Base-by-base conservation (phyloP, 2,113 vertebrate genomes). In the Strigops habroptila region DNA sequence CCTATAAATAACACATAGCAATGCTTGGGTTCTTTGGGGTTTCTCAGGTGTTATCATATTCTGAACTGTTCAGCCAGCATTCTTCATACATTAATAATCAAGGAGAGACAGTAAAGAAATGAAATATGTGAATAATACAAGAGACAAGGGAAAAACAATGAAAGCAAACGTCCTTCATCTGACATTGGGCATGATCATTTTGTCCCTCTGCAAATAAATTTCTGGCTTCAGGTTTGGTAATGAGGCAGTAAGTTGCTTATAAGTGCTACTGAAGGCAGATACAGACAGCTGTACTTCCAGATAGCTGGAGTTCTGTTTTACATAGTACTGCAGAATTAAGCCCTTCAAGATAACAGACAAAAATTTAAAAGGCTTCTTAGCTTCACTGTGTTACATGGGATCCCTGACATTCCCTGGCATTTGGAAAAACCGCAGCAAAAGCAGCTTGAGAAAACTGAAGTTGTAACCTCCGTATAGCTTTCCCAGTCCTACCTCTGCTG, bases 61-160 rank as follows among this genome's bases (percentile, higher is more conserved):
- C 93, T 93, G 97, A 97, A 96, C 86, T 49, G 39, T 97, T 73
- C 87, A 96, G 94, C 93, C 91, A 95, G 91, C 80, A 73, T 95
- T 87, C 91, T 90, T 95, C 87, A 95, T 95, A 76, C 65, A 96
- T 96, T 97, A 97, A 95, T 96, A 97, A 97, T 96, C 86, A 93
- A 94, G 92, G 79, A 89, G 55, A 94, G 59, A 95, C 83, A 91
- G 95, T 97, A 95, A 94, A 96, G 94, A 89, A 76, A 91, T 75
- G 86, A 95, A 97, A 96, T 91, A 82, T 28, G 94, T 96, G 93
- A 97, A 97, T 97, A 97, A 97, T 96, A 96, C 83, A 96, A 83
- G 86, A 94, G 94, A 89, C 86, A 95, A 92, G 93, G 62, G 95
- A 87, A 95, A 96, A 88, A 93, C 91, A 95, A 96, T 90, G 82